Base-by-base conservation (phyloP, 2,888 invertebrate species). In the Meloe dianella region DNA sequence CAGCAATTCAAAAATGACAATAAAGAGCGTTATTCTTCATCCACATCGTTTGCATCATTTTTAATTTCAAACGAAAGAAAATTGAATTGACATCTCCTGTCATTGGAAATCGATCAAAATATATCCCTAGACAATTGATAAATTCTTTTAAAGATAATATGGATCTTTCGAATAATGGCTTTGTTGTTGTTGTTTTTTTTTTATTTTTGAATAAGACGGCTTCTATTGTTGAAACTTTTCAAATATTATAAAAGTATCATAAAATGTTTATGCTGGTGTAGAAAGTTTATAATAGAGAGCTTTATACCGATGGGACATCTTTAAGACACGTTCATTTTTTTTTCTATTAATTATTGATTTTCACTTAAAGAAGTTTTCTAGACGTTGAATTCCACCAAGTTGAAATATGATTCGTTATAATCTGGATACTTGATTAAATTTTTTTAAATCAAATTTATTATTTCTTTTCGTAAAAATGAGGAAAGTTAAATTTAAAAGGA, bases 11-110 rank as follows among this genome's bases (percentile, higher is more conserved):
- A 1, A 32, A 35, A 4, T 7, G 12, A 35, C 61, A 60, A 61
- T 61, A 41, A 41, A 22, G 57, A 29, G 56, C 47, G 57, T 47
- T 57, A 61, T 58, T 22, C 24, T 41, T 61, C 58, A 56, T 57
- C 30, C 20, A 17, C 20, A 27, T 6, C 14, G n/a, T 54, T 1
- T 14, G 54, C n/a, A 54, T 54, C 14, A 14, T 27, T 54, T 54
- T 22, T 51, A 12, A 22, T 54, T 54, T n/a, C 12, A 27, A 54
- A n/a, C n/a, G 24, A 12, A 54, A 1, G 22, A n/a, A 27, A 22
- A 41, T n/a, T 4, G 8, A 47, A 20, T 10, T 47, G 47, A 47
- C 20, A 8, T 9, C 8, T 47, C 2, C 47, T 41, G 20, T 47
- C 47, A 20, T 51, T 51, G 51, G 27, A 14, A 54, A 27, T 54